phyloP scores from a whole-genome alignment of 2,888 invertebrate genomes.

The Agrochola lychnidis region DNA sequence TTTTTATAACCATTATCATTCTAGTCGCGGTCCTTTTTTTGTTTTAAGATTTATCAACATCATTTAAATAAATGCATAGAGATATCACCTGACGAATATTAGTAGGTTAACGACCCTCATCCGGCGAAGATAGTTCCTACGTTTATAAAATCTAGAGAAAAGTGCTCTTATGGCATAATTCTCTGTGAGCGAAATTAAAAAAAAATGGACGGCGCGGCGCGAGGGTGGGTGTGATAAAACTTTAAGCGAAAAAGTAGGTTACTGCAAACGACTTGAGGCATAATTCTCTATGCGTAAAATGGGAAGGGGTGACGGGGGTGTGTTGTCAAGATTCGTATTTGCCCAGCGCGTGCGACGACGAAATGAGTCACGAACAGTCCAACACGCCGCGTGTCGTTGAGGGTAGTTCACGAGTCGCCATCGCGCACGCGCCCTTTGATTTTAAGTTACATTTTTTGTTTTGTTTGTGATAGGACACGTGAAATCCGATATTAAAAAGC shows the following conservation, averaged over 20 bases:
- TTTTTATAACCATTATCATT: neutral
- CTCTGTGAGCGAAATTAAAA: neutral
- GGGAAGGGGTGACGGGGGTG: too few species aligned
- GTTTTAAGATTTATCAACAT: neutral
- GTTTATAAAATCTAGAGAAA: neutral
- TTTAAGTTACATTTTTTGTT: neutral
- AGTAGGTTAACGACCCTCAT: neutral
- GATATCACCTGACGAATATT: neutral
- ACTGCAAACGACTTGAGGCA: too few species aligned
- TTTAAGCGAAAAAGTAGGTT: too few species aligned
- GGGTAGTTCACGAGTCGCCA: neutral
- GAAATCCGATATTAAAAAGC: neutral
- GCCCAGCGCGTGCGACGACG: neutral
- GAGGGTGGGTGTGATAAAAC: too few species aligned
- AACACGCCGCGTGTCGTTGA: neutral
- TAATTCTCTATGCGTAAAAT: neutral
- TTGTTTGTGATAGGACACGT: neutral
- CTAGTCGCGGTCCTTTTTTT: neutral
- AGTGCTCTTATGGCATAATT: neutral
- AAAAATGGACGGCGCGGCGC: too few species aligned
- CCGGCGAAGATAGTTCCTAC: neutral
- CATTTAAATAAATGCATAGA: neutral
- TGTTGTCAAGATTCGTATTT: neutral
- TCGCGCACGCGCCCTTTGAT: neutral
- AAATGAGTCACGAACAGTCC: neutral